phyloP scores from a whole-genome alignment of 2,797 vertebrate species.

The Falco rusticolus region DNA sequence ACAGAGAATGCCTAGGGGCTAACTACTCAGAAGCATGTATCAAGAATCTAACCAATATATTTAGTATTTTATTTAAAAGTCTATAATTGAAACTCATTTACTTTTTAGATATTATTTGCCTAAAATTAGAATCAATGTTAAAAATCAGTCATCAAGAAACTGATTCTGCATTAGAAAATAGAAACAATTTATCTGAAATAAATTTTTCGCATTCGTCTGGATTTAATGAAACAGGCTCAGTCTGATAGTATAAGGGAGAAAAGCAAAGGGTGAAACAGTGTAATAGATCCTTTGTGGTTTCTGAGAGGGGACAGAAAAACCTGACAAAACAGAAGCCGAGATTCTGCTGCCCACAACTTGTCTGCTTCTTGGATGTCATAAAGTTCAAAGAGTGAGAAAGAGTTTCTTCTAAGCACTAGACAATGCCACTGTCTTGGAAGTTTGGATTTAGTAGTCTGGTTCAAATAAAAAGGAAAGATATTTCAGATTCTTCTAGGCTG shows the following conservation, averaged over 20 bases:
- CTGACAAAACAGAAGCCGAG: background rate
- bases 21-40: background rate
- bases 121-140: background rate
- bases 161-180: background rate
- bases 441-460: background rate
- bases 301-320: background rate
- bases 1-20: background rate
- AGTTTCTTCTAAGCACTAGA: background rate
- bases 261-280: background rate
- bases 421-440: background rate
- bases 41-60: background rate
- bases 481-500: background rate
- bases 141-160: background rate
- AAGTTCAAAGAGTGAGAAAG: background rate
- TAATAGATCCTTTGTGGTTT: background rate
- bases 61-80: background rate
- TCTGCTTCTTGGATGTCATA: background rate
- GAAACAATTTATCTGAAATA: background rate
- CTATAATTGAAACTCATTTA: background rate
- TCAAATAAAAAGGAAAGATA: background rate
- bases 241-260: background rate
- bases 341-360: background rate
- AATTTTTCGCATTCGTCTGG: background rate
- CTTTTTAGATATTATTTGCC: background rate
- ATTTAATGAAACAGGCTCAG: background rate